Percentiles rank a stretch among this genome's conserved stretches.
Evolutionary conservation across 2,797 vertebrate species (phyloP).

Genomic region (Hydrophis major): DNA sequence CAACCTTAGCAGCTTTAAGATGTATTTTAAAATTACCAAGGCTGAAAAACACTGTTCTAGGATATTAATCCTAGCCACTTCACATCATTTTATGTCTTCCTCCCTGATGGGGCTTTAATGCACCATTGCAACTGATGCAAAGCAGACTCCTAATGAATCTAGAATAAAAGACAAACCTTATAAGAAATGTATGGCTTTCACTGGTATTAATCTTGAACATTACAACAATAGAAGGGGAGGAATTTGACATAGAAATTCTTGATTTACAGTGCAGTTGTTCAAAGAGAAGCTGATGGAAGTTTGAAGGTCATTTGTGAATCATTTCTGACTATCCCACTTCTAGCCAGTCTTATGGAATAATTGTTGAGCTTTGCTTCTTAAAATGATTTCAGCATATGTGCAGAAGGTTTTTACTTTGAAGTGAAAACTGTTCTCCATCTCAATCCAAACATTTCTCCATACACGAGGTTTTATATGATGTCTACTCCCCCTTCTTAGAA

Average conservation of each 20-base stretch:
- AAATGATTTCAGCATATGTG: not conserved
- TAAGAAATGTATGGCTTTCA: accelerated
- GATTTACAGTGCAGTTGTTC: not conserved
- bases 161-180: not conserved
- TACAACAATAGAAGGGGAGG: not conserved
- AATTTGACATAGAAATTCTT: not conserved
- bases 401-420: not conserved
- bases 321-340: not conserved
- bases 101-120: not conserved
- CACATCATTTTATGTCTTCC: not conserved
- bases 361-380: not conserved
- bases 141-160: not conserved
- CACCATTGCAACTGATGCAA: not conserved
- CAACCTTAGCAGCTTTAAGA: not conserved
- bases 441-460: not conserved
- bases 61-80: not conserved
- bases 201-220: not conserved
- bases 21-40: not conserved
- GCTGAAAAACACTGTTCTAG: not conserved
- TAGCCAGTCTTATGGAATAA: not conserved
- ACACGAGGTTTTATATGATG: not conserved
- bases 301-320: not conserved
- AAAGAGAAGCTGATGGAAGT: not conserved
- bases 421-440: not conserved
- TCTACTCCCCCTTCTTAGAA: not conserved